Evolutionary conservation across 2,113 vertebrate genomes (phyloP), one percentile per base, ranked within the genome.

Genomic region (Oceanodroma tethys): DNA sequence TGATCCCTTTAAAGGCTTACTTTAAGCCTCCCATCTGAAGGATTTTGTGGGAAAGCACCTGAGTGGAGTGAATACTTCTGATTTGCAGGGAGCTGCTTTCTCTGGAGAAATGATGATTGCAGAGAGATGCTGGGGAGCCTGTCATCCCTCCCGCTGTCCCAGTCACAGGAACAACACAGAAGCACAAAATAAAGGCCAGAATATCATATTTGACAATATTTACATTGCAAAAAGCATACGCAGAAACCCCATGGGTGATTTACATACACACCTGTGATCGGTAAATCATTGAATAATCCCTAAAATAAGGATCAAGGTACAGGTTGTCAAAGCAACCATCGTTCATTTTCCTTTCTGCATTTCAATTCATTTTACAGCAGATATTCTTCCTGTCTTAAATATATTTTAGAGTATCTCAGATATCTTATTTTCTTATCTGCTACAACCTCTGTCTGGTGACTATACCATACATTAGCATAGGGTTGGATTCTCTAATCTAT

Each of bases 21-120:
- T 93, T 91, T 96, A 95, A 96, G 92, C 81, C 60, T 84, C 48
- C 36, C 7, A 0, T 89, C 80, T 48, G 63, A 95, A 87, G 93
- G 92, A 93, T 93, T 97, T 96, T 93, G 91, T 82, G 79, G 84
- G 73, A 95, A 96, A 95, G 81, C 95, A 97, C 94, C 94, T 93
- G 95, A 96, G 81, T 32, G 32, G 32, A 86, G 66, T 79, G 86
- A 84, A 96, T 83, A 48, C 42, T 73, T 88, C 68, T 95, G 78
- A 81, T 95, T 92, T 95, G 19, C 58, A 94, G 71, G 36, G 60
- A 90, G n/a, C 34, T 83, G 66, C 66, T 96, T 97, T 96, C 86
- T 59, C 93, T 72, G 62, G 52, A 62, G 47, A 81, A 84, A 36
- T 25, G 65, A 58, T 80, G 58, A 58, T 90, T 86, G 86, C 63